phyloP scores from a whole-genome alignment of 2,888 invertebrate genomes.

The Bombylius major region DNA sequence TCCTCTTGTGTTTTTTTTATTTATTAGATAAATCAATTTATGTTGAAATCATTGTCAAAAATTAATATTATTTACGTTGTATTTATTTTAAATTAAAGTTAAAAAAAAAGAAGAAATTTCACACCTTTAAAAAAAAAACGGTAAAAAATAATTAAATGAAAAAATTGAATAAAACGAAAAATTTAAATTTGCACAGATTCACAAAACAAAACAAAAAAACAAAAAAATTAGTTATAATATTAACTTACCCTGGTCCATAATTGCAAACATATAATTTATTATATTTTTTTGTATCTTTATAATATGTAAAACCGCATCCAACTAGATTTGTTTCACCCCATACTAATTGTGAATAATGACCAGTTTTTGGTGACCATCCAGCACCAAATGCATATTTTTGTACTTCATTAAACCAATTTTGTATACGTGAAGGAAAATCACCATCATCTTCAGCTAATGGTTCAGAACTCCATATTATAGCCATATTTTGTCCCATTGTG shows the following conservation, averaged over 20 bases:
- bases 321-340: slow-evolving; percentile 78
- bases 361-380: slow-evolving; percentile 55
- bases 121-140: too few relatives aligned
- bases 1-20: too few relatives aligned
- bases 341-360: slow-evolving; percentile 78
- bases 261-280: slow-evolving; percentile 77
- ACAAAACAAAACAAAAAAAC: too few relatives aligned
- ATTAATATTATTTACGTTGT: too few relatives aligned
- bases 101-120: too few relatives aligned
- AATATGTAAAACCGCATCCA: slow-evolving; percentile 79
- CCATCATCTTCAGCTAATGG: slow-evolving; percentile 44
- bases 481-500: slow-evolving; percentile 76
- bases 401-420: slow-evolving; percentile 73
- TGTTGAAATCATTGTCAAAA: too few relatives aligned
- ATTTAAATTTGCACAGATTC: too few relatives aligned
- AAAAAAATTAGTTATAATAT: not conserved
- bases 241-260: slow-evolving; percentile 60
- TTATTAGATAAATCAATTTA: too few relatives aligned
- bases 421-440: slow-evolving; percentile 62
- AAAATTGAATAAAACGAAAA: too few relatives aligned
- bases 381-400: slow-evolving; percentile 50
- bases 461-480: slow-evolving; percentile 65
- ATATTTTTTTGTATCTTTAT: slow-evolving; percentile 63
- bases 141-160: too few relatives aligned
- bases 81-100: too few relatives aligned